Conservation (phyloP, 2,113 vertebrate genomes). For the Lota lota region DNA sequence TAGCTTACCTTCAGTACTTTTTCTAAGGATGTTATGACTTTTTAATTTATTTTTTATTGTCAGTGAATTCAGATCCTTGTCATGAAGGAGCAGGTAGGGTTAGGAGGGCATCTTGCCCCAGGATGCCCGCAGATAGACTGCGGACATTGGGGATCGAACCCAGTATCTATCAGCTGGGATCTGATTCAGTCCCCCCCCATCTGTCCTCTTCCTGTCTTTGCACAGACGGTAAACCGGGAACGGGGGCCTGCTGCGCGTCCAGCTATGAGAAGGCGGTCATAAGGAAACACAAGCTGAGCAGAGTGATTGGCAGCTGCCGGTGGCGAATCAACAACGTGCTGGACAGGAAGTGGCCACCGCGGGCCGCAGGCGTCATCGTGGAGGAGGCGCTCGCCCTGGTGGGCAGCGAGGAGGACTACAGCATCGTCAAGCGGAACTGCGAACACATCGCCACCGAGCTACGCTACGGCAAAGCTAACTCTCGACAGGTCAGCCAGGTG, state of each 20-base stretch:
- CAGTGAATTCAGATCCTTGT: too few species aligned
- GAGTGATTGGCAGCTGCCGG: constrained; percentile 15
- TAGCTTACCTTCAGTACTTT: neutral
- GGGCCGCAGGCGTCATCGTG: constrained; percentile 27
- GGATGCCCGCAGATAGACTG: too few species aligned
- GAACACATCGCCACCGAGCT: constrained; percentile 58
- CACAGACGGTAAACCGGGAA: too few species aligned
- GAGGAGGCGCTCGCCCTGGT: constrained; percentile 12
- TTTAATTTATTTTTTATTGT: too few species aligned
- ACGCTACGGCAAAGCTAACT: constrained; percentile 40
- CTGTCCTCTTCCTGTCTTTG: too few species aligned
- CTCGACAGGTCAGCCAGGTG: constrained; percentile 52
- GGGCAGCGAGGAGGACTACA: constrained; percentile 23
- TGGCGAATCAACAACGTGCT: constrained; percentile 53
- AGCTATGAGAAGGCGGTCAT: constrained; percentile 40
- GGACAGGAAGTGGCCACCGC: constrained; percentile 20
- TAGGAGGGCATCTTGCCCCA: too few species aligned
- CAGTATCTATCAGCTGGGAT: too few species aligned
- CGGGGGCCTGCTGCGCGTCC: too few species aligned
- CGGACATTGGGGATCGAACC: too few species aligned
- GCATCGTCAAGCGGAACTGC: constrained; percentile 29
- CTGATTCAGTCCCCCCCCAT: too few species aligned
- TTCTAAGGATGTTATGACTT: neutral
- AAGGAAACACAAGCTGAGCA: constrained; percentile 45
- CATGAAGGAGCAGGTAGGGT: too few species aligned